A percentile compares a stretch with the other conserved stretches of the same genome.
Evolutionary conservation across 2,113 vertebrate genomes (phyloP).

Genomic region (Gambusia holbrooki): DNA sequence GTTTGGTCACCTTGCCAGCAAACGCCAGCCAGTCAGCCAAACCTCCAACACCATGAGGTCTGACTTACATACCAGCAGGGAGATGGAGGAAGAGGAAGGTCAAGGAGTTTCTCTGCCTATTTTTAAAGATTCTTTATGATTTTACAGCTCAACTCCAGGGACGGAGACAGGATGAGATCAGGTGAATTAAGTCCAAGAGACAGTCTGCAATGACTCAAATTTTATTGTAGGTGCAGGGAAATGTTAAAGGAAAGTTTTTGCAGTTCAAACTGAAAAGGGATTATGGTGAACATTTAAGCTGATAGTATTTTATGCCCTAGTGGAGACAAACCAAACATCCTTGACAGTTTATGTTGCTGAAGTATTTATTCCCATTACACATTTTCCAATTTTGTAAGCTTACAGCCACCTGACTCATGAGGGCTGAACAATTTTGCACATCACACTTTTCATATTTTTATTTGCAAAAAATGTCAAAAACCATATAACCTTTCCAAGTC

Average conservation of each 20-base stretch:
- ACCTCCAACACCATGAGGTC: conserved; percentile 49
- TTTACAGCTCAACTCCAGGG: conserved; percentile 33
- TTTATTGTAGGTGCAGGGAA: neutral
- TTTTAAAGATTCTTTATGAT: conserved; percentile 30
- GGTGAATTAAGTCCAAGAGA: conserved; percentile 24
- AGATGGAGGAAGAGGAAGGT: conserved; percentile 54
- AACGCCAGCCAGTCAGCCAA: conserved; percentile 49
- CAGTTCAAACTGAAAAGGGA: conserved; percentile 9
- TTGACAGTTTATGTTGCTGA: neutral
- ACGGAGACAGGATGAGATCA: conserved; percentile 37
- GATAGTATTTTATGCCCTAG: neutral
- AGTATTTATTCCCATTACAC: neutral
- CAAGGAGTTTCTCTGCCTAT: conserved; percentile 63
- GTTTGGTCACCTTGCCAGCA: conserved; percentile 44
- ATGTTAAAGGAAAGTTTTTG: conserved; percentile 10
- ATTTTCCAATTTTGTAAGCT: neutral
- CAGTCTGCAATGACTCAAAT: neutral
- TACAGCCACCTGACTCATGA: neutral
- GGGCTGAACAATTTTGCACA: neutral
- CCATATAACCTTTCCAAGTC: neutral
- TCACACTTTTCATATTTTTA: neutral
- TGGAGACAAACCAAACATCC: neutral
- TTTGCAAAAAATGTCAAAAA: no score
- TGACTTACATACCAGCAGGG: conserved; percentile 55
- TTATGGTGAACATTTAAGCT: neutral